Evolutionary conservation across 2,888 invertebrate species (phyloP).

Genomic region (Polymixis lichenea): DNA sequence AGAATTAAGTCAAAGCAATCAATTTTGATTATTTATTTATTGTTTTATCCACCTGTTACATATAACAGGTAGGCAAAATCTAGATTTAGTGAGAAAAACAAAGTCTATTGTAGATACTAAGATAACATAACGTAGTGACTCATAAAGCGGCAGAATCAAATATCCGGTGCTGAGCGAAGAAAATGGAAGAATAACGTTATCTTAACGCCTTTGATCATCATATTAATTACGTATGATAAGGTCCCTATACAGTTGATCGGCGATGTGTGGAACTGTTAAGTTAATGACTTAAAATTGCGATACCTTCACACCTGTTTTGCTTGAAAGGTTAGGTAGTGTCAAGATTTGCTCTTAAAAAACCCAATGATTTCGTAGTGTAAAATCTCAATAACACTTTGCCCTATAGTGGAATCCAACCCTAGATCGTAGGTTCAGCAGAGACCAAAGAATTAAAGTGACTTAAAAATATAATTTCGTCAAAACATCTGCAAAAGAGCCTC

Average conservation of each 20-base stretch:
- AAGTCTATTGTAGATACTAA: not conserved
- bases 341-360: too few species aligned
- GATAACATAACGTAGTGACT: not conserved
- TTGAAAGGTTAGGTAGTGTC: not conserved
- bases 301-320: too few species aligned
- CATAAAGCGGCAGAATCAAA: constrained; percentile 36
- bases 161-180: constrained; percentile 44
- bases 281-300: too few species aligned
- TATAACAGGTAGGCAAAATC: not conserved
- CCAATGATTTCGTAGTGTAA: too few species aligned
- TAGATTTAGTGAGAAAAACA: too few species aligned
- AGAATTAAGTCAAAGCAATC: not conserved
- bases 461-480: not conserved
- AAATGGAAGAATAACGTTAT: constrained; percentile 48
- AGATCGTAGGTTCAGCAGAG: not conserved
- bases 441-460: not conserved
- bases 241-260: not conserved
- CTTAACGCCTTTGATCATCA: not conserved
- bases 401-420: not conserved
- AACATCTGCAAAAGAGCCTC: not conserved
- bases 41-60: too few species aligned
- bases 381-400: too few species aligned
- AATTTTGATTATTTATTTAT: too few species aligned
- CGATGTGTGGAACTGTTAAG: not conserved
- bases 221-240: constrained; percentile 24